A percentile compares a stretch with the other conserved stretches of the same genome.
phyloP scores from a whole-genome alignment of 2,888 invertebrate species.

The Pteria penguin region DNA sequence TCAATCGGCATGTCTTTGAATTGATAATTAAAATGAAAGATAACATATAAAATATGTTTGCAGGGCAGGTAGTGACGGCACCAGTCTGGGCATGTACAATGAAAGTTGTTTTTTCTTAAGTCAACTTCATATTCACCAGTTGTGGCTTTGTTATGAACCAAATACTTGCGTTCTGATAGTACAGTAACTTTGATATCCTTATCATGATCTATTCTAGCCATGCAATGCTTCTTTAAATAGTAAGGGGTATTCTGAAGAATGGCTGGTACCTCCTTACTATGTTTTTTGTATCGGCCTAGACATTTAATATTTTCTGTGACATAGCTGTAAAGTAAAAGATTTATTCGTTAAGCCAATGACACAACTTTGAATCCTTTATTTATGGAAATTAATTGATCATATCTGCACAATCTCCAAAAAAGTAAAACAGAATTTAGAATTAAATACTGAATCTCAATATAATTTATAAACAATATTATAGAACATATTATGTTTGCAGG shows the following conservation, averaged over 20 bases:
- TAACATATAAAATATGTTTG: neutral
- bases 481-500: too few relatives aligned
- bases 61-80: neutral
- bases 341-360: too few relatives aligned
- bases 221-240: conserved; percentile 2
- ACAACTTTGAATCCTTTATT: too few relatives aligned
- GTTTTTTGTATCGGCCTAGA: neutral
- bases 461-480: too few relatives aligned
- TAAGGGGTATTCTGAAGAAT: neutral
- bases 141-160: neutral
- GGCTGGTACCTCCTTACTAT: neutral
- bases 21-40: neutral
- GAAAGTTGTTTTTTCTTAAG: neutral
- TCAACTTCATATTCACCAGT: neutral
- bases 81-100: conserved; percentile 3
- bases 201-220: neutral
- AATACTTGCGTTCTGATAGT: neutral
- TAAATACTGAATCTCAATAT: too few relatives aligned
- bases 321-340: too few relatives aligned
- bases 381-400: neutral
- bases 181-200: neutral
- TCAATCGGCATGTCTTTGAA: neutral
- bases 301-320: conserved; percentile 1
- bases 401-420: neutral
- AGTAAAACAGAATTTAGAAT: too few relatives aligned